Conservation (phyloP, 2,797 vertebrate species). For the Carapus acus region DNA sequence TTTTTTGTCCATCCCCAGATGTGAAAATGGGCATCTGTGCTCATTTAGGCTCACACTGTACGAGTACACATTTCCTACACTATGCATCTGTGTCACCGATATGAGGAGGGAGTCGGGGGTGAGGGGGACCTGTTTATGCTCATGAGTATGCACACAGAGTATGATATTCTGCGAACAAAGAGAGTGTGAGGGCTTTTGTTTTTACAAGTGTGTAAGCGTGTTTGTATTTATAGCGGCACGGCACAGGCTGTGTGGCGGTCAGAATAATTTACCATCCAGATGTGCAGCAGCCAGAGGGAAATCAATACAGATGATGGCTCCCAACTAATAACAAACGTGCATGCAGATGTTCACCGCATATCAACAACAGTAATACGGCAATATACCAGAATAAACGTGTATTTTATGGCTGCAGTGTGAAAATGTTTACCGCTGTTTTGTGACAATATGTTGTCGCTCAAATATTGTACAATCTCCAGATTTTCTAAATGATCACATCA, state of each 20-base stretch:
- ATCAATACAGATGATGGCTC: conserved; percentile 46
- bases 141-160: conserved; percentile 7
- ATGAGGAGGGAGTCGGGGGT: conserved; percentile 1
- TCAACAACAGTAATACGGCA: too few species aligned
- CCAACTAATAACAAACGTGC: conserved; percentile 46
- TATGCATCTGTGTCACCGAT: conserved; percentile 10
- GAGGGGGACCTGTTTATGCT: conserved; percentile 15
- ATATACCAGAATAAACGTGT: too few species aligned
- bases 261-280: conserved; percentile 59
- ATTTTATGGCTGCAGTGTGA: too few species aligned
- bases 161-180: conserved; percentile 14
- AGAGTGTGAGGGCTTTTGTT: background rate
- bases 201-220: conserved; percentile 16
- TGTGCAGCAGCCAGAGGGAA: conserved; percentile 48
- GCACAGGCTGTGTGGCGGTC: conserved; percentile 28
- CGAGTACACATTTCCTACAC: conserved; percentile 8
- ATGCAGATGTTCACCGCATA: conserved; percentile 1
- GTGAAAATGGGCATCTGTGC: conserved; percentile 7
- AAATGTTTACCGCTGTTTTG: conserved; percentile 54
- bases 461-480: background rate
- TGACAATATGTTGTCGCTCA: conserved; percentile 6
- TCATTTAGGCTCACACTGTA: conserved; percentile 12
- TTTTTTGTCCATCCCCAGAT: conserved; percentile 22
- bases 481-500: conserved; percentile 16
- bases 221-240: conserved; percentile 33